Percentiles rank a stretch among this genome's conserved stretches.
Evolutionary conservation across 2,797 vertebrate genomes (phyloP).

Genomic region (Rhadinocentrus ornatus): DNA sequence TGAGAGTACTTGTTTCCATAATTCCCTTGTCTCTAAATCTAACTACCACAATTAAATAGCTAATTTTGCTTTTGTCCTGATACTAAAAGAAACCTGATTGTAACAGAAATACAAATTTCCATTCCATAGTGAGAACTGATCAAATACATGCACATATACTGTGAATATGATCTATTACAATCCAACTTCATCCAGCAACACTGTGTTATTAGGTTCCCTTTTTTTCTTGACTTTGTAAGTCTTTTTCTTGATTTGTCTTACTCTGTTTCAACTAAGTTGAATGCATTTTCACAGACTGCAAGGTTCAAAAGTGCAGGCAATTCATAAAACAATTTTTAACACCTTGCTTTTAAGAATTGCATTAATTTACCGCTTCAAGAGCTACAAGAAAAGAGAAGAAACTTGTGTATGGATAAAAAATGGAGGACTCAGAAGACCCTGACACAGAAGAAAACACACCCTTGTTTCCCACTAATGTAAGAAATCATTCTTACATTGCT

Average conservation of each 20-base stretch:
- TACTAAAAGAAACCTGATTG: neutral
- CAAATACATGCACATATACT: constrained; percentile 6
- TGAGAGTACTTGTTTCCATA: neutral
- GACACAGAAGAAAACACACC: constrained; percentile 11
- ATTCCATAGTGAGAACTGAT: neutral
- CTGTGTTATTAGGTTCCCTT: constrained; percentile 45
- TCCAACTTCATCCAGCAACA: constrained; percentile 48
- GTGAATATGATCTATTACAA: constrained; percentile 32
- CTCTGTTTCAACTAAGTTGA: constrained; percentile 42
- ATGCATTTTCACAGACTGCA: constrained; percentile 48
- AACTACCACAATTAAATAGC: neutral
- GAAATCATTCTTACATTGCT: constrained; percentile 31
- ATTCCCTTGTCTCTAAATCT: neutral
- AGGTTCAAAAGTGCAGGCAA: constrained; percentile 68
- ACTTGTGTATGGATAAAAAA: neutral
- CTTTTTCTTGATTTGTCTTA: constrained; percentile 2
- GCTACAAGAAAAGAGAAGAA: constrained; percentile 9
- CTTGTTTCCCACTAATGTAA: constrained; percentile 31
- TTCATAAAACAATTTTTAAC: constrained; percentile 72
- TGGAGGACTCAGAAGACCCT: constrained; percentile 24
- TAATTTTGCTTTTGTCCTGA: neutral
- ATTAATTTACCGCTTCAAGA: constrained; percentile 56
- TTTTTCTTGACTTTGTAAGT: constrained; percentile 10
- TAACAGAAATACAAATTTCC: neutral
- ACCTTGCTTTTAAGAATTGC: constrained; percentile 65